phyloP scores from a whole-genome alignment of 2,797 vertebrate species.

The Megalops cyprinoides region DNA sequence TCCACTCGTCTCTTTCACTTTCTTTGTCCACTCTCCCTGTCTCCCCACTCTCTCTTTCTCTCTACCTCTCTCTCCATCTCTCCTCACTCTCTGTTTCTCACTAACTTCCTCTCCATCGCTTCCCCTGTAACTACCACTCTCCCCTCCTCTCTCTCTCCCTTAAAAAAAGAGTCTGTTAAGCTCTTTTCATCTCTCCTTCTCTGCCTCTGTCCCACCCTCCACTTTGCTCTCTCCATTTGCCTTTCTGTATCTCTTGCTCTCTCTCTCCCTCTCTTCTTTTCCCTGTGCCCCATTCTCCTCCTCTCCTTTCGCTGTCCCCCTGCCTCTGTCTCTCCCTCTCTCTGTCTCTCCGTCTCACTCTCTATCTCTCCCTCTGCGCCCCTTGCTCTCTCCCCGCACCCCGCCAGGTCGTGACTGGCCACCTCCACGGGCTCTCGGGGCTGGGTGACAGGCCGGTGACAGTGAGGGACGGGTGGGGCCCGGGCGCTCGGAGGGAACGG shows the following conservation, averaged over 20 bases:
- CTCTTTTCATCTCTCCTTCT: conserved; percentile 14
- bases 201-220: conserved; percentile 35
- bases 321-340: conserved; percentile 16
- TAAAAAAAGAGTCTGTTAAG: too few relatives aligned
- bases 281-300: background rate
- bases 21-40: conserved; percentile 35
- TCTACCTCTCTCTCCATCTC: conserved; percentile 50
- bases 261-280: background rate
- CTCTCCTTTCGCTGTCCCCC: conserved; percentile 26
- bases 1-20: conserved; percentile 3
- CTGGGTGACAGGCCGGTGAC: conserved; percentile 35
- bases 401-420: conserved; percentile 64
- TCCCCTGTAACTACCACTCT: conserved; percentile 24
- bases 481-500: background rate
- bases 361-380: conserved; percentile 57
- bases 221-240: background rate
- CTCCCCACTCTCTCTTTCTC: conserved; percentile 48
- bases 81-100: too few relatives aligned
- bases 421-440: conserved; percentile 39
- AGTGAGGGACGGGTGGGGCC: conserved; percentile 33
- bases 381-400: conserved; percentile 67
- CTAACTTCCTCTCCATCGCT: conserved; percentile 30
- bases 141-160: too few relatives aligned
- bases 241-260: background rate
- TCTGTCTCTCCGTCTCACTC: conserved; percentile 45